Base-by-base conservation (phyloP, 2,888 invertebrate species). In the Stratiomys singularior region DNA sequence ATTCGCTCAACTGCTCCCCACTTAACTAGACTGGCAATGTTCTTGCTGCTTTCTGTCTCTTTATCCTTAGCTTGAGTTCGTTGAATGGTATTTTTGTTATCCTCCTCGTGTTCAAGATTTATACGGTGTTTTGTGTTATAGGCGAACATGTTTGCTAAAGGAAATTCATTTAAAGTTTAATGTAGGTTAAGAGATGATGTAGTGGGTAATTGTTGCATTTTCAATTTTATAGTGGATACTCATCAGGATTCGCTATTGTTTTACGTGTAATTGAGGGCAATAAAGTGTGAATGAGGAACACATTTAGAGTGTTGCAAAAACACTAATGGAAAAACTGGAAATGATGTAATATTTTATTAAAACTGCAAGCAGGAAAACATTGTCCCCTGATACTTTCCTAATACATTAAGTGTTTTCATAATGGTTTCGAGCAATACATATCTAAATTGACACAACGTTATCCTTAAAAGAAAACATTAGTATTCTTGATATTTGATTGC, bases 201-300 rank as follows among this genome's bases (percentile, higher is more conserved):
- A 60, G 21, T 60, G 58, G 23, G 58, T 60, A 60, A 60, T 60
- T 60, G 58, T 60, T 60, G 58, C 58, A 11, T 60, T 60, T 60
- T 9, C 58, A 60, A 60, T 60, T 60, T 60, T 60, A 60, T 60
- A 60, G 58, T 60, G 15, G 52, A 52, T 18, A 13, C 52, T 52
- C 52, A n/a, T 52, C 52, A 9, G 18, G 15, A n/a, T 13, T 52
- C 15, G n/a, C 4, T 52, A 52, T 52, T 52, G 52, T 52, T 52
- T 18, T 37, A 9, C 37, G 37, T 37, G 37, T 37, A 5, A 37
- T 37, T 37, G 5, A 15, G 52, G 52, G 15, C 15, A 52, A 52
- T 52, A 52, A 52, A 13, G 52, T 9, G 9, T 37, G 37, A 37
- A 37, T 37, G 9, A 9, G 9, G 37, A 9, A 9, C 9, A 9